Percentiles rank a stretch among this genome's conserved stretches.
Conservation (phyloP, 2,888 invertebrate species). For the Nomada fucata region DNA sequence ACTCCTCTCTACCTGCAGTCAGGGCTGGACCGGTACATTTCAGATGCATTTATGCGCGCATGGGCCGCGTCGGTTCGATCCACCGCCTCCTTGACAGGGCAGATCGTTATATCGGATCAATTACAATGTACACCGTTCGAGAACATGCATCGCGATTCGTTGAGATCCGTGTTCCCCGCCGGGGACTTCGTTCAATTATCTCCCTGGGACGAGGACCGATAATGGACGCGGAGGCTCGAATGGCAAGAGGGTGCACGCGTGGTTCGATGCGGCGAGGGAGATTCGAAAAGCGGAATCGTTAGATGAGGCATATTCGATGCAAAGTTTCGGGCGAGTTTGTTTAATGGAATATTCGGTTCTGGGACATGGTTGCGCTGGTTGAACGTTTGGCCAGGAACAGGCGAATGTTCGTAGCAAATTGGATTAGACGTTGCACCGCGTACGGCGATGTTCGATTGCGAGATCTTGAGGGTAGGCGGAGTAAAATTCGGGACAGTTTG, state of each 20-base stretch:
- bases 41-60: slow-evolving; percentile 47
- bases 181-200: slow-evolving; percentile 43
- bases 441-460: neutral
- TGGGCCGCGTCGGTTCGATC: slow-evolving; percentile 9
- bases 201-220: slow-evolving; percentile 10
- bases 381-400: too few relatives aligned
- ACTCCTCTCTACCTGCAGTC: slow-evolving; percentile 51
- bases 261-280: neutral
- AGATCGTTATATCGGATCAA: slow-evolving; percentile 59
- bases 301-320: neutral
- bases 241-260: slow-evolving; percentile 5
- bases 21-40: slow-evolving; percentile 42
- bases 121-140: slow-evolving; percentile 48
- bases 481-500: neutral
- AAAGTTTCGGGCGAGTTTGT: too few relatives aligned
- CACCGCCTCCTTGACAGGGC: slow-evolving; percentile 39
- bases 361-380: too few relatives aligned
- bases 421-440: too few relatives aligned
- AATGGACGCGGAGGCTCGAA: slow-evolving; percentile 23
- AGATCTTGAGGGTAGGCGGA: neutral
- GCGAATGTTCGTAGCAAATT: too few relatives aligned
- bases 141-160: slow-evolving; percentile 51
- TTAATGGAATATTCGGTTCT: too few relatives aligned
- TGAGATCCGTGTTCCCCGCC: slow-evolving; percentile 27
- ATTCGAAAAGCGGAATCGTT: slow-evolving; percentile 15